phyloP scores from a whole-genome alignment of 2,888 invertebrate species.

The Hydrotaea diabolus region DNA sequence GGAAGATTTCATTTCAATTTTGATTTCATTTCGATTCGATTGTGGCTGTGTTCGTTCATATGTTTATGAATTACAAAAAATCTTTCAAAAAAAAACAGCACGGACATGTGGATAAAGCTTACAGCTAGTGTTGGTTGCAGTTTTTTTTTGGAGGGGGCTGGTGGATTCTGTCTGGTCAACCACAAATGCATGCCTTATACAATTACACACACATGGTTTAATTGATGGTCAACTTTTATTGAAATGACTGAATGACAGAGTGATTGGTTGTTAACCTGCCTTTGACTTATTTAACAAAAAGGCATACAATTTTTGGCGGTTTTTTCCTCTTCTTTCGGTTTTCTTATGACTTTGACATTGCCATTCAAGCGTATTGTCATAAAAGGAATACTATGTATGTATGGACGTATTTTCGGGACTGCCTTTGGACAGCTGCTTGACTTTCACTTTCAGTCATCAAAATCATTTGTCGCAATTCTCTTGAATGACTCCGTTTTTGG shows the following conservation, averaged over 20 bases:
- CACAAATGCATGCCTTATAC: constrained; percentile 27
- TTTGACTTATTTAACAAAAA: constrained; percentile 37
- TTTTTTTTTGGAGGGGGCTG: no score
- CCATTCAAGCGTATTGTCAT: constrained; percentile 46
- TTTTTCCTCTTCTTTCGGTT: constrained; percentile 36
- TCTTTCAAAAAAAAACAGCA: background rate
- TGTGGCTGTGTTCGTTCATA: background rate
- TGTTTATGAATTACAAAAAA: constrained; percentile 4
- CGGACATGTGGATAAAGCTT: background rate
- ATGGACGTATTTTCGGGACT: constrained; percentile 25
- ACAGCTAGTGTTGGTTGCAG: background rate
- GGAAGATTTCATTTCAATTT: constrained; percentile 30
- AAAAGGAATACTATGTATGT: constrained; percentile 60
- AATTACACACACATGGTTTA: constrained; percentile 35
- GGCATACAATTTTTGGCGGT: background rate
- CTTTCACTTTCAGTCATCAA: constrained; percentile 67
- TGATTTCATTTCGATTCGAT: constrained; percentile 38
- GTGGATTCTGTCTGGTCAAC: background rate
- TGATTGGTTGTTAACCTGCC: constrained; percentile 50
- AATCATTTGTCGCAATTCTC: constrained; percentile 61
- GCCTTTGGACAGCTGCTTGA: constrained; percentile 53
- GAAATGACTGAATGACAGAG: constrained; percentile 54
- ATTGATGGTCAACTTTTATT: constrained; percentile 55
- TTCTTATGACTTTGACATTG: background rate
- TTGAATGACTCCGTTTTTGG: background rate